phyloP scores from a whole-genome alignment of 2,888 invertebrate genomes.

The Acrocera orbiculus region DNA sequence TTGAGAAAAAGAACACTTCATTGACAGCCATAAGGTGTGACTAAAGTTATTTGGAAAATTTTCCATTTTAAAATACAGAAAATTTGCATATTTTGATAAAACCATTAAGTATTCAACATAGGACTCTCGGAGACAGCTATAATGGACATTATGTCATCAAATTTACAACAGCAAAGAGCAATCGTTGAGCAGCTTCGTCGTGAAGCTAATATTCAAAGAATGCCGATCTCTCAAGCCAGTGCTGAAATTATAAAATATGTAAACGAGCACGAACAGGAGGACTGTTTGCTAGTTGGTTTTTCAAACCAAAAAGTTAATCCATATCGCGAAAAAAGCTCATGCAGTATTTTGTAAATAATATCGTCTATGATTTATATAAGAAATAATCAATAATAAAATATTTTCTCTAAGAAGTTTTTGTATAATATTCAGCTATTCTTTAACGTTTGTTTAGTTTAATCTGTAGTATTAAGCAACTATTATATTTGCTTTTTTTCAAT shows the following conservation, averaged over 20 bases:
- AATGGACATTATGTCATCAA: conserved; percentile 90
- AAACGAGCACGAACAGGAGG: conserved; percentile 81
- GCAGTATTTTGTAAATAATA: conserved; percentile 71
- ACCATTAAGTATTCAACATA: conserved; percentile 41
- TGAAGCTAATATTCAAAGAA: conserved; percentile 77
- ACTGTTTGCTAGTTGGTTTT: conserved; percentile 85
- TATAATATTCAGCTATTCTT: too few species aligned
- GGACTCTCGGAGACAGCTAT: conserved; percentile 77
- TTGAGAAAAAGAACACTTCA: too few species aligned
- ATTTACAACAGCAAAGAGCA: conserved; percentile 77
- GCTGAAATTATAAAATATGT: conserved; percentile 87
- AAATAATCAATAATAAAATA: too few species aligned
- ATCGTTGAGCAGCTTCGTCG: conserved; percentile 85
- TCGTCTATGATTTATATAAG: too few species aligned
- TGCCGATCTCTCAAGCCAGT: conserved; percentile 79
- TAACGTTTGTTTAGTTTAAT: too few species aligned
- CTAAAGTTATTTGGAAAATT: too few species aligned
- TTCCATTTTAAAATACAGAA: too few species aligned
- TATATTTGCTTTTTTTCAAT: too few species aligned
- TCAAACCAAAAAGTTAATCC: conserved; percentile 92
- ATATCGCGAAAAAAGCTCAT: conserved; percentile 86
- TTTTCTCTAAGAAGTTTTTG: too few species aligned
- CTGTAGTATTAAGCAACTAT: too few species aligned
- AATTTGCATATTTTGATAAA: not conserved
- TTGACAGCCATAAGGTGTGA: too few species aligned